Evolutionary conservation across 1,140 invertebrate genomes (phyloP).

Genomic region (Eupristina koningsbergeri): DNA sequence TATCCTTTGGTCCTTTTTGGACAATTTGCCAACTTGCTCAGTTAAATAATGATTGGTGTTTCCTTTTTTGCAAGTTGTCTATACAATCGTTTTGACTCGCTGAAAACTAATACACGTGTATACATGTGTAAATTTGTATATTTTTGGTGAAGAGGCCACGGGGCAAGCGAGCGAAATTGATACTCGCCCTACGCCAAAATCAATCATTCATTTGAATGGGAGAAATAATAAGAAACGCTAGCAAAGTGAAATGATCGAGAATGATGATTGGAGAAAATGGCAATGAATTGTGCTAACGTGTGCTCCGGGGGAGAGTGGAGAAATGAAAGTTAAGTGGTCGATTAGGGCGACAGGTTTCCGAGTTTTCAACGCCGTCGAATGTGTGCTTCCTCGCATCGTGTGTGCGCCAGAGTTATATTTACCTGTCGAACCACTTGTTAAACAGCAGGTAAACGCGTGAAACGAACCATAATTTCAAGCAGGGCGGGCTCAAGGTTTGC

Average conservation of each 20-base stretch:
- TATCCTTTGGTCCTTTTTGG: too few relatives aligned
- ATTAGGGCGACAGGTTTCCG: conserved; percentile 39
- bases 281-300: neutral
- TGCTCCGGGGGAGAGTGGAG: neutral
- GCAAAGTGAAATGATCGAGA: neutral
- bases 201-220: neutral
- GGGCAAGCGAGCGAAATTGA: neutral
- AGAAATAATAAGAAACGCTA: too few relatives aligned
- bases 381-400: conserved; percentile 5
- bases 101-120: too few relatives aligned
- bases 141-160: too few relatives aligned
- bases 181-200: too few relatives aligned
- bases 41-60: too few relatives aligned
- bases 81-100: too few relatives aligned
- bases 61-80: too few relatives aligned
- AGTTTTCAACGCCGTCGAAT: conserved; percentile 2
- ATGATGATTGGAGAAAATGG: neutral
- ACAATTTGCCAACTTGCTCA: too few relatives aligned
- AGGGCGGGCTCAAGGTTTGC: conserved; percentile 36
- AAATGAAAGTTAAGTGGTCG: conserved; percentile 27
- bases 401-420: neutral
- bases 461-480: conserved; percentile 55
- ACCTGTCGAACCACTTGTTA: conserved; percentile 39
- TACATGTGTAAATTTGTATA: too few relatives aligned
- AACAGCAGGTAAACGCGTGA: conserved; percentile 50